Percentiles rank a stretch among this genome's conserved stretches.
These are phyloP conservation scores for Cotesia typhae DNA, from an alignment of 1,140 invertebrate genomes.

Conservation along the genomic window DNA sequence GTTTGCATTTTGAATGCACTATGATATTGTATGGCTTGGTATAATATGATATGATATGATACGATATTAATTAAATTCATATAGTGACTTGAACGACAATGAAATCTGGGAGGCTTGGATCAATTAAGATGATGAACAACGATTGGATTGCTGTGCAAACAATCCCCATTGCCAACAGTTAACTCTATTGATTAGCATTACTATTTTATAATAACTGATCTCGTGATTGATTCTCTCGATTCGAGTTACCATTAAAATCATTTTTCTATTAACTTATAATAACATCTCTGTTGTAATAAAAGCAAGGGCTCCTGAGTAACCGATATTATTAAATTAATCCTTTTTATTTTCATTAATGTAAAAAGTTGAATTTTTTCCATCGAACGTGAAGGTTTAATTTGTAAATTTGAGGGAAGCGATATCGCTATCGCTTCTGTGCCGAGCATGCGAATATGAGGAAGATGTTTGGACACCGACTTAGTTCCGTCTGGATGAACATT, in stretches of 20 bases:
- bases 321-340: constrained; percentile 2
- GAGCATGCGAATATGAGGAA: constrained; percentile 37
- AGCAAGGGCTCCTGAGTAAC: too few species aligned
- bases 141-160: constrained; percentile 58
- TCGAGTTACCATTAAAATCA: constrained; percentile 18
- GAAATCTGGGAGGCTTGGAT: constrained; percentile 51
- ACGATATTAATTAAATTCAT: constrained; percentile 20
- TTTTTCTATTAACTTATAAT: constrained; percentile 13
- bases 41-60: background rate
- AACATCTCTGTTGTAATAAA: too few species aligned
- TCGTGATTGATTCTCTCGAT: constrained; percentile 23
- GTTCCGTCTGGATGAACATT: constrained; percentile 53
- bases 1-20: background rate
- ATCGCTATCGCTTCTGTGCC: constrained; percentile 14
- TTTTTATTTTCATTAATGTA: constrained; percentile 16
- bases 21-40: too few species aligned
- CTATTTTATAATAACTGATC: constrained; percentile 61
- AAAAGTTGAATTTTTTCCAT: too few species aligned
- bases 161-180: constrained; percentile 55
- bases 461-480: constrained; percentile 59
- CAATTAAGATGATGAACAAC: constrained; percentile 63
- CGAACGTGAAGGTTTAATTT: too few species aligned
- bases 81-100: constrained; percentile 39
- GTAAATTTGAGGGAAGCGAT: constrained; percentile 34
- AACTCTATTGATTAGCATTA: constrained; percentile 64